Evolutionary conservation across 1,140 invertebrate genomes (phyloP).

Genomic region (Heliconius hermathena): DNA sequence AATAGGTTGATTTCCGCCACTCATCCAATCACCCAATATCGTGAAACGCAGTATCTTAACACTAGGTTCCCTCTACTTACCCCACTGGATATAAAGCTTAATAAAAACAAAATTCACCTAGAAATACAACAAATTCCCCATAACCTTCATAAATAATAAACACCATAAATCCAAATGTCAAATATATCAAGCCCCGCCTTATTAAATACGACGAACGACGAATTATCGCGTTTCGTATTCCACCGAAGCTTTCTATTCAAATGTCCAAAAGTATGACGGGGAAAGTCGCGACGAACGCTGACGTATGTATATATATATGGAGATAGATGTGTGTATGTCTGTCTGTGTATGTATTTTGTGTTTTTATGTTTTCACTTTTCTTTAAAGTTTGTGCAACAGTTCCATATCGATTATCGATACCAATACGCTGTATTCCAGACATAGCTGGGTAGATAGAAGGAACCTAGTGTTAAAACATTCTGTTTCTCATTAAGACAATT

Average conservation of each 20-base stretch:
- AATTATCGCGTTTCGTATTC: slow-evolving; percentile 27
- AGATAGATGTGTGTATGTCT: neutral
- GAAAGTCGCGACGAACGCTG: slow-evolving; percentile 55
- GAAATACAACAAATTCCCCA: neutral
- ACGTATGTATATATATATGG: neutral
- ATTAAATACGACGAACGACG: slow-evolving; percentile 17
- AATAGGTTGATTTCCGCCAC: too few species aligned
- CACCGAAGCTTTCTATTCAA: slow-evolving; percentile 68
- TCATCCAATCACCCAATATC: too few species aligned
- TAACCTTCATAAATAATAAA: slow-evolving; percentile 3
- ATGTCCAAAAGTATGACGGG: slow-evolving; percentile 66
- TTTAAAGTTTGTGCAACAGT: neutral
- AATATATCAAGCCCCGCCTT: slow-evolving; percentile 12
- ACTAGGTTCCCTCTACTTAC: too few species aligned
- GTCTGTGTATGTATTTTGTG: slow-evolving; percentile 38
- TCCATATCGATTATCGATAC: neutral
- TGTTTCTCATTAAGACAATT: too few species aligned
- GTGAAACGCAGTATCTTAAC: too few species aligned
- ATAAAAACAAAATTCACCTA: too few species aligned
- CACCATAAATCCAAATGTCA: slow-evolving; percentile 8
- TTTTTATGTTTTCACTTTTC: slow-evolving; percentile 62
- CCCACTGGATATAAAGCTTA: too few species aligned
- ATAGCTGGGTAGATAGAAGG: too few species aligned
- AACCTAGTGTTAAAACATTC: too few species aligned
- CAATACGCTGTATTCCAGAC: too few species aligned